A percentile compares a stretch with the other conserved stretches of the same genome.
phyloP scores from a whole-genome alignment of 2,797 vertebrate genomes.

The Pogonophryne albipinna region DNA sequence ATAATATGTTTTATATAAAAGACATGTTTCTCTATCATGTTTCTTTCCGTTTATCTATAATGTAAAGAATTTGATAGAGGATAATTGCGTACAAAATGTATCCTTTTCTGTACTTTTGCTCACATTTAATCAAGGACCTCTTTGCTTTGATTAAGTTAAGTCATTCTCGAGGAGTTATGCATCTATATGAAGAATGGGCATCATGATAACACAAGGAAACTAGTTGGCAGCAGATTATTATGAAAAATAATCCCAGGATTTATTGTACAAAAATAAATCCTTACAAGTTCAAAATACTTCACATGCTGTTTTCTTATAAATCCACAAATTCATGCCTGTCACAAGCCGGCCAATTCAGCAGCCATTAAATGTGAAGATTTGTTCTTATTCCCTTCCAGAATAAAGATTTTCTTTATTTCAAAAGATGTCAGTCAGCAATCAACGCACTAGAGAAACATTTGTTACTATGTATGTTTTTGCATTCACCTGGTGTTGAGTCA shows the following conservation, averaged over 20 bases:
- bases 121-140: slow-evolving; percentile 38
- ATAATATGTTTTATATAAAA: slow-evolving; percentile 18
- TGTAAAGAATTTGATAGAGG: slow-evolving; percentile 9
- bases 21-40: slow-evolving; percentile 19
- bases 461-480: slow-evolving; percentile 34
- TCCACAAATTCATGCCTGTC: slow-evolving; percentile 9
- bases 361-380: slow-evolving; percentile 26
- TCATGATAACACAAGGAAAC: slow-evolving; percentile 25
- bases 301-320: slow-evolving; percentile 16
- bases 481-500: slow-evolving; percentile 45
- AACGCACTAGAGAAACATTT: slow-evolving; percentile 33
- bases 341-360: slow-evolving; percentile 31
- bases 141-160: slow-evolving; percentile 3
- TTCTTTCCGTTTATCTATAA: slow-evolving; percentile 9
- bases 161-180: slow-evolving; percentile 12
- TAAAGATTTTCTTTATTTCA: slow-evolving; percentile 32
- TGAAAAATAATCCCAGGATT: slow-evolving; percentile 32
- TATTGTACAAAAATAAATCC: slow-evolving; percentile 30
- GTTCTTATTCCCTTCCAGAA: slow-evolving; percentile 53
- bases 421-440: slow-evolving; percentile 62
- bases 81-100: no score
- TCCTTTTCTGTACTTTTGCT: not conserved
- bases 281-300: slow-evolving; percentile 12
- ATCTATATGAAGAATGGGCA: slow-evolving; percentile 35
- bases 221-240: slow-evolving; percentile 1